Base-by-base conservation (phyloP, 2,888 invertebrate species). In the Hybos culiciformis region DNA sequence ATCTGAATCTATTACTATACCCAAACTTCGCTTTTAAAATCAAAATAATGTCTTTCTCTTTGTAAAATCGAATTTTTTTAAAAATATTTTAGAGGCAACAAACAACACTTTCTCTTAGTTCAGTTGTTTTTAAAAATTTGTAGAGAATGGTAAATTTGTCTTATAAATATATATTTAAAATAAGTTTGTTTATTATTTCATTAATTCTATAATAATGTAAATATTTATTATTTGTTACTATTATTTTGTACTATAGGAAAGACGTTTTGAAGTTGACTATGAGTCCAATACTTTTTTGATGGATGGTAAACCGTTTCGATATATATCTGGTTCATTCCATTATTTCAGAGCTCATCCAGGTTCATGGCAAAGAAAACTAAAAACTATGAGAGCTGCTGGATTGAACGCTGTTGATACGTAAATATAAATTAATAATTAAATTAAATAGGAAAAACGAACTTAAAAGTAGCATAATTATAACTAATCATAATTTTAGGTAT, bases 391-490 rank as follows among this genome's bases (percentile, higher is more conserved):
- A 56, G 82, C 83, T 2, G 83, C 83, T 37, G 94, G 94, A 2
- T 71, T 93, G 12, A 90, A 92, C 64, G 75, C 85, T 2, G 74
- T 93, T 3, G 79, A 87, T 55, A 88, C 87, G 87, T 83, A 63
- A 72, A 72, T 54, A 36, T 15, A 17, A 40, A 5, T 21, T 29
- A 31, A 33, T 12, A 24, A n/a, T n/a, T n/a, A n/a, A n/a, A n/a
- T n/a, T 17, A 32, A 12, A 8, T 37, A 37, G 14, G 17, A 11
- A n/a, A 11, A 17, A 23, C n/a, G 9, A 6, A 36, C 36, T 6
- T 36, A 19, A 36, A 17, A 39, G 36, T 37, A 36, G 12, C 20
- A 11, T 14, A n/a, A n/a, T 21, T 36, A n/a, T 36, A n/a, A 20
- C 14, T 21, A 5, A 14, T 20, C 15, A 2, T 19, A 15, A 18